phyloP scores from a whole-genome alignment of 1,140 invertebrate species.

The Eciton burchellii region DNA sequence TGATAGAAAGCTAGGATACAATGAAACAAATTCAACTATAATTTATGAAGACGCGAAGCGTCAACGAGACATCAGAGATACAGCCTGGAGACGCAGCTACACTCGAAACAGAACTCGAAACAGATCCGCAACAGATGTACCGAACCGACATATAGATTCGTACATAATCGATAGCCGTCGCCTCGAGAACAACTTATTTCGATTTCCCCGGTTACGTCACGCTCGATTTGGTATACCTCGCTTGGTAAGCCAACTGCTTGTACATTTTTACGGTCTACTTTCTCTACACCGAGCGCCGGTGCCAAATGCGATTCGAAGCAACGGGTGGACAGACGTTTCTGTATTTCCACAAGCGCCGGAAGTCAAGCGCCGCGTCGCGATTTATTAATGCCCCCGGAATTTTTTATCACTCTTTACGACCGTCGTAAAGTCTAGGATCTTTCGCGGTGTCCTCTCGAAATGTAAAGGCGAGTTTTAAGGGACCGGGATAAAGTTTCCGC shows the following conservation, averaged over 20 bases:
- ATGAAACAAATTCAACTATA: background rate
- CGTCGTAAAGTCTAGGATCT: background rate
- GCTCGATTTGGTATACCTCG: constrained; percentile 18
- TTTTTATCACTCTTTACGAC: constrained; percentile 1
- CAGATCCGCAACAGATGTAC: background rate
- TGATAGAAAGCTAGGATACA: background rate
- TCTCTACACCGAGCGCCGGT: background rate
- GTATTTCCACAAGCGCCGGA: constrained; percentile 6
- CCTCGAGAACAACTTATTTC: constrained; percentile 15
- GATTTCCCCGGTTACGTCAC: constrained; percentile 5
- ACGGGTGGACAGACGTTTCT: constrained; percentile 23
- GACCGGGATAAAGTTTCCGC: too few species aligned
- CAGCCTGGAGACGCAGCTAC: background rate
- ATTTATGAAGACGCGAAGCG: constrained; percentile 4
- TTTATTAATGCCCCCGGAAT: constrained; percentile 27
- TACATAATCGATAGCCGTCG: background rate
- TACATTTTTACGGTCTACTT: constrained; percentile 29
- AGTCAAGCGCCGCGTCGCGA: background rate
- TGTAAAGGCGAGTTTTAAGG: background rate
- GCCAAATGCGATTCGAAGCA: constrained; percentile 29
- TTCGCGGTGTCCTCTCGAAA: background rate
- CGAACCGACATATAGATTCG: background rate
- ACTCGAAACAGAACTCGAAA: background rate
- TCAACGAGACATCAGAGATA: background rate
- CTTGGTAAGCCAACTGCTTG: background rate